Conservation (phyloP, 2,888 invertebrate species). For the Sphaeridia pumilis region DNA sequence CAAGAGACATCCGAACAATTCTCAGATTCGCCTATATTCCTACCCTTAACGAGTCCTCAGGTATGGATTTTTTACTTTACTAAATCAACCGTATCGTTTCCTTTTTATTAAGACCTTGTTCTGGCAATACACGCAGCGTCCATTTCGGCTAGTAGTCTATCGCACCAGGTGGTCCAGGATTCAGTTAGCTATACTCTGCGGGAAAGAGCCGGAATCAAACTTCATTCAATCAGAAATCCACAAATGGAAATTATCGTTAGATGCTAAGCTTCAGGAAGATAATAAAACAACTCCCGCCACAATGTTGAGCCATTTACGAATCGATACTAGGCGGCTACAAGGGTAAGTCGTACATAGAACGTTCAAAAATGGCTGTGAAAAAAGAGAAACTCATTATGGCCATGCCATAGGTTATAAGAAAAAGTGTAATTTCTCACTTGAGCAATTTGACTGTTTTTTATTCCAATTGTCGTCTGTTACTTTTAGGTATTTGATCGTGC, state of each 20-base stretch:
- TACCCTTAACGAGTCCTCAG: conserved; percentile 76
- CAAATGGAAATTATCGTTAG: conserved; percentile 10
- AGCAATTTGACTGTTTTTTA: too few species aligned
- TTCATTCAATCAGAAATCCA: conserved; percentile 11
- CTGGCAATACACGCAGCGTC: conserved; percentile 1
- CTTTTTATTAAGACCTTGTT: background rate
- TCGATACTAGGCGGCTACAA: conserved; percentile 4
- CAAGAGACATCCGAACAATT: conserved; percentile 39
- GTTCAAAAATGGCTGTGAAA: too few species aligned
- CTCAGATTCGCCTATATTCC: conserved; percentile 74
- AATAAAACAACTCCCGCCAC: conserved; percentile 4
- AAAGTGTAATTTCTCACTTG: too few species aligned
- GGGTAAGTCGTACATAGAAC: conserved; percentile 8
- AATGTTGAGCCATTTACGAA: conserved; percentile 1
- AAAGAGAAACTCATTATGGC: too few species aligned
- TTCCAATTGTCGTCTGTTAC: too few species aligned
- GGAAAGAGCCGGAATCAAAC: conserved; percentile 7
- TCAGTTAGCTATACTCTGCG: conserved; percentile 11
- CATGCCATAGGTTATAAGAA: too few species aligned
- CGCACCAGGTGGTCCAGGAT: conserved; percentile 12
- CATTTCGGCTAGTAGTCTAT: conserved; percentile 9
- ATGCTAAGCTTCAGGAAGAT: conserved; percentile 1
- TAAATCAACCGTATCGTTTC: conserved; percentile 8
- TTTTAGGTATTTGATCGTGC: conserved; percentile 57
- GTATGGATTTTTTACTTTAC: conserved; percentile 42